Evolutionary conservation across 2,113 vertebrate species (phyloP).

Genomic region (Ia io): DNA sequence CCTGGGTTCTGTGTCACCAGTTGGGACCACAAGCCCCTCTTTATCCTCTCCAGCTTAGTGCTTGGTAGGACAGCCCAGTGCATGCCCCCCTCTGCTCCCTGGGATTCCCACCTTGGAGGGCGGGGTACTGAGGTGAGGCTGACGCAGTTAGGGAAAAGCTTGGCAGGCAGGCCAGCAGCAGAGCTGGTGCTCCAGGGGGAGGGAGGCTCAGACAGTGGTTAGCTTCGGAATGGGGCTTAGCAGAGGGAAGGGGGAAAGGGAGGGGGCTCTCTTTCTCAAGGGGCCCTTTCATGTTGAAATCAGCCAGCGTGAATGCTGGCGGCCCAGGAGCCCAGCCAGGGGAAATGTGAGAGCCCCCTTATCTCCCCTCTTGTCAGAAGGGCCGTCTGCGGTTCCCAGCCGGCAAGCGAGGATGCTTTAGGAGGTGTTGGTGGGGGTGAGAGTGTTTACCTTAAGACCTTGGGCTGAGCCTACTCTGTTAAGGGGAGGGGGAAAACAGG

Average conservation of each 20-base stretch:
- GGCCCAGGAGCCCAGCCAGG: conserved; percentile 66
- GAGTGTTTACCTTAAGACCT: conserved; percentile 23
- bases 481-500: not conserved
- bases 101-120: conserved; percentile 5
- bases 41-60: not conserved
- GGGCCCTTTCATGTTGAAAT: conserved; percentile 76
- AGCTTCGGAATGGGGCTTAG: conserved; percentile 71
- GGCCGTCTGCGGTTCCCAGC: conserved; percentile 66
- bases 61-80: not conserved
- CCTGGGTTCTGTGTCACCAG: not conserved
- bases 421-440: not conserved
- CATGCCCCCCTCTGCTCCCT: not conserved
- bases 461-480: not conserved
- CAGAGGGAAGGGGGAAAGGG: conserved; percentile 16
- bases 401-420: conserved; percentile 56
- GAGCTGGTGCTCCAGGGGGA: conserved; percentile 36
- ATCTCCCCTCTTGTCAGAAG: conserved; percentile 71
- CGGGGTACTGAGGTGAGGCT: not conserved
- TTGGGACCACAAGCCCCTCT: not conserved
- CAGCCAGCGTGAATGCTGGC: conserved; percentile 65
- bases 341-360: conserved; percentile 74
- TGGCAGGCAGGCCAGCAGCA: conserved; percentile 26
- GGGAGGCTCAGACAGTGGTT: conserved; percentile 53
- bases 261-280: conserved; percentile 65
- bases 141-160: conserved; percentile 22